phyloP scores from a whole-genome alignment of 2,888 invertebrate genomes.

The Protophormia terraenovae region DNA sequence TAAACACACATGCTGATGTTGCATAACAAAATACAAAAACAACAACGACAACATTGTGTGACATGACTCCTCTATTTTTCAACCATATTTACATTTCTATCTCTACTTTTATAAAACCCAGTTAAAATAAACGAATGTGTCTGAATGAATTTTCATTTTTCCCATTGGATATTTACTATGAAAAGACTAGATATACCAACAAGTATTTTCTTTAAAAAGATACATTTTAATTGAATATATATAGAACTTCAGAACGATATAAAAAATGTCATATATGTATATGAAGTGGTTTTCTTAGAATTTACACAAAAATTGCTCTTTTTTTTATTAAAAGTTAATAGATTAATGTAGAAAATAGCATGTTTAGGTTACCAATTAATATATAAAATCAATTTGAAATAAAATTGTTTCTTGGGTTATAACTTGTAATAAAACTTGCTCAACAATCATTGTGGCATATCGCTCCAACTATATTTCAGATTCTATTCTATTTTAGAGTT shows the following conservation, averaged over 20 bases:
- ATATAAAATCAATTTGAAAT: no score
- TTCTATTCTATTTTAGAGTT: background rate
- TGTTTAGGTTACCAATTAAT: no score
- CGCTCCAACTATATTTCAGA: background rate
- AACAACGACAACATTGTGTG: background rate
- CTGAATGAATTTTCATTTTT: background rate
- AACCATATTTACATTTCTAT: conserved; percentile 2
- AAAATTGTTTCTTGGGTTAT: no score
- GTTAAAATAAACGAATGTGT: background rate
- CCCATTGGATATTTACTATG: background rate
- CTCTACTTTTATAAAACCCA: background rate
- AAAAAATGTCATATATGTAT: no score
- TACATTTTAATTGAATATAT: no score
- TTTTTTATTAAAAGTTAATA: no score
- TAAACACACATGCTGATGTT: background rate
- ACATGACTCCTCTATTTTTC: background rate
- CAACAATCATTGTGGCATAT: conserved; percentile 25
- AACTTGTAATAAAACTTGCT: background rate
- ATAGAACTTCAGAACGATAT: no score
- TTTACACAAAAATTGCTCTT: no score
- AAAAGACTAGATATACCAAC: no score
- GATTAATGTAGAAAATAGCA: no score
- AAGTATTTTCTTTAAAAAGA: no score
- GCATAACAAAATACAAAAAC: background rate
- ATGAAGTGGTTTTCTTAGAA: no score